phyloP scores from a whole-genome alignment of 2,797 vertebrate genomes.

The Danio jaintianensis region DNA sequence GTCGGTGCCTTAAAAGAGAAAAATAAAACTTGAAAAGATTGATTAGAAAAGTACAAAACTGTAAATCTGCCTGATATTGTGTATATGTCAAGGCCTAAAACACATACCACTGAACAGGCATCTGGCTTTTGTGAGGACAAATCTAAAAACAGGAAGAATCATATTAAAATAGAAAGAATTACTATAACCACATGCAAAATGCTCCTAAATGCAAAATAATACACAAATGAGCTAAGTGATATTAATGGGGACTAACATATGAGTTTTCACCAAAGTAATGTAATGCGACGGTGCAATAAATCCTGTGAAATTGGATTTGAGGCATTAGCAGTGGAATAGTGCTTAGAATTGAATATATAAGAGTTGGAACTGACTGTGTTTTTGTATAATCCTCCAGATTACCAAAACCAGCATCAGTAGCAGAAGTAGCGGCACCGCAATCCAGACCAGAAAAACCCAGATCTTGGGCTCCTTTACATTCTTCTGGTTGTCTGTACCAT shows the following conservation, averaged over 20 bases:
- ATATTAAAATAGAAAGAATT: neutral
- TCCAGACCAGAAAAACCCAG: neutral
- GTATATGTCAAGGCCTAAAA: neutral
- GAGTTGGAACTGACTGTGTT: constrained; percentile 34
- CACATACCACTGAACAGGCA: neutral
- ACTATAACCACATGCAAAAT: neutral
- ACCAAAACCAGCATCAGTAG: constrained; percentile 14
- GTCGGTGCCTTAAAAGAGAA: neutral
- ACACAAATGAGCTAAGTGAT: neutral
- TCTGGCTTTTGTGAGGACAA: neutral
- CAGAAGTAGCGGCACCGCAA: constrained; percentile 29
- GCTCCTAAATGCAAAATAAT: neutral
- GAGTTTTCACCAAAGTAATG: neutral
- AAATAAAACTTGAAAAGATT: neutral
- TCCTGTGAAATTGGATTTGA: constrained; percentile 9
- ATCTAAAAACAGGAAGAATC: neutral
- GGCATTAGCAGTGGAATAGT: neutral
- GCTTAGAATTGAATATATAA: neutral
- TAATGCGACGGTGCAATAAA: constrained; percentile 17
- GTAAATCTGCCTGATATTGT: too few species aligned
- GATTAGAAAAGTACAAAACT: too few species aligned
- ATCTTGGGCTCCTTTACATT: neutral
- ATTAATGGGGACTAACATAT: neutral
- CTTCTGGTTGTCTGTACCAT: neutral
- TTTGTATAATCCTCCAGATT: constrained; percentile 34